phyloP scores from a whole-genome alignment of 2,797 vertebrate species.

The Simalia tracyae region DNA sequence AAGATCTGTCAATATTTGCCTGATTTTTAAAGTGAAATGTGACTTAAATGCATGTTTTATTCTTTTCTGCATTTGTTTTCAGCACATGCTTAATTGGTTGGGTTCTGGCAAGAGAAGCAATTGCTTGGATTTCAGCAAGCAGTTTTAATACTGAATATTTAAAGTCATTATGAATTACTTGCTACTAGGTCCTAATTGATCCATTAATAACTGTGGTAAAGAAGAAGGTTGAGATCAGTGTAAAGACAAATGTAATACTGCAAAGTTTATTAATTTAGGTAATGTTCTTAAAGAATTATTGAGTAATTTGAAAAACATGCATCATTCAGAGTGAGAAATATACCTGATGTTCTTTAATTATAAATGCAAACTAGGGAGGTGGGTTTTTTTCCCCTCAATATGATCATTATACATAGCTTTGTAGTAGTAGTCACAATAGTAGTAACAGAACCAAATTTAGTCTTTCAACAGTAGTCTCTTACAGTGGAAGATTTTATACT shows the following conservation, averaged over 20 bases:
- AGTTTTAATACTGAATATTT: conserved; percentile 30
- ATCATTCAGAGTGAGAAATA: not conserved
- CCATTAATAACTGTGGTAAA: not conserved
- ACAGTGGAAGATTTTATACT: not conserved
- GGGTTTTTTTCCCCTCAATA: not conserved
- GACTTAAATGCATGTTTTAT: conserved; percentile 30
- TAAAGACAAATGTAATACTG: conserved; percentile 36
- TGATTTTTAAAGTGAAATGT: not conserved
- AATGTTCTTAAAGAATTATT: conserved; percentile 47
- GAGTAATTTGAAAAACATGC: not conserved
- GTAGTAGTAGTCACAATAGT: not conserved
- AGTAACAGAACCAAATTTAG: not conserved
- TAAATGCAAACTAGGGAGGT: not conserved
- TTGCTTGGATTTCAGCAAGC: not conserved
- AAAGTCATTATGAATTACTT: conserved; percentile 20
- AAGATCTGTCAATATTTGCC: conserved; percentile 5
- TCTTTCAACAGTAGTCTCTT: not conserved
- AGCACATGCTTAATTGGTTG: conserved; percentile 38
- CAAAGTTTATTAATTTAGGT: conserved; percentile 36
- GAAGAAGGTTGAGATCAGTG: conserved; percentile 26
- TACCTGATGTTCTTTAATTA: not conserved
- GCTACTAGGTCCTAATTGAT: not conserved
- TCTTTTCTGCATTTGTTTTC: conserved; percentile 41
- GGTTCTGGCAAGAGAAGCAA: conserved; percentile 32
- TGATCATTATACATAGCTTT: not conserved